Evolutionary conservation across 2,888 invertebrate genomes (phyloP), one percentile per base, ranked within the genome.

Genomic region (Lycophotia porphyrea): DNA sequence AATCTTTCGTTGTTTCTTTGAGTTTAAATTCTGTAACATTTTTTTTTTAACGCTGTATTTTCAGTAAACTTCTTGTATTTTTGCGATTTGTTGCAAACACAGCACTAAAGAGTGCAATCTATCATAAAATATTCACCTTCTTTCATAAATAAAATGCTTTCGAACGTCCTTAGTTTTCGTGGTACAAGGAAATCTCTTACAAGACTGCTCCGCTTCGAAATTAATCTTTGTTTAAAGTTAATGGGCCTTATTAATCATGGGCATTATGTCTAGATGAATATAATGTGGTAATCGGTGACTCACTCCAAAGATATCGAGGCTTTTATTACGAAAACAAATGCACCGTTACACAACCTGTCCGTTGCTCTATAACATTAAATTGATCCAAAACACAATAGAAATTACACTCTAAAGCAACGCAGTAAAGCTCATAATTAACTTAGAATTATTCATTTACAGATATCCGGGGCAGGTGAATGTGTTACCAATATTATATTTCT

Each of bases 171-270:
- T 76, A 84, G 84, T 84, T 89, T 85, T 88, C 86, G 78, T 91
- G 88, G 91, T 93, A 89, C 85, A 78, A 87, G 89, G 87, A 87
- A 88, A 90, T 88, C 87, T 89, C 88, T 88, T 88, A 87, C 84
- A 81, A 85, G 84, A 86, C 78, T 84, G 85, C 87, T 69, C 87
- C 87, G 90, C 89, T 91, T 90, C 87, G 87, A 93, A 92, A 95
- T 95, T 94, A 95, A 95, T 96, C 95, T 93, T 95, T 94, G 95
- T 95, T 95, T 95, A 93, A 93, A 94, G 87, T 94, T 95, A 95
- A 96, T 95, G 93, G 93, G 85, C 81, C 93, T 92, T 94, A 96
- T 95, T 96, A 95, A 95, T 96, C 95, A 95, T 90, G 87, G 90
- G 91, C 90, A 95, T 94, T 95, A 94, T 93, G 93, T 93, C 92